Conservation (phyloP, 2,113 vertebrate genomes). For the Rhineura floridana region DNA sequence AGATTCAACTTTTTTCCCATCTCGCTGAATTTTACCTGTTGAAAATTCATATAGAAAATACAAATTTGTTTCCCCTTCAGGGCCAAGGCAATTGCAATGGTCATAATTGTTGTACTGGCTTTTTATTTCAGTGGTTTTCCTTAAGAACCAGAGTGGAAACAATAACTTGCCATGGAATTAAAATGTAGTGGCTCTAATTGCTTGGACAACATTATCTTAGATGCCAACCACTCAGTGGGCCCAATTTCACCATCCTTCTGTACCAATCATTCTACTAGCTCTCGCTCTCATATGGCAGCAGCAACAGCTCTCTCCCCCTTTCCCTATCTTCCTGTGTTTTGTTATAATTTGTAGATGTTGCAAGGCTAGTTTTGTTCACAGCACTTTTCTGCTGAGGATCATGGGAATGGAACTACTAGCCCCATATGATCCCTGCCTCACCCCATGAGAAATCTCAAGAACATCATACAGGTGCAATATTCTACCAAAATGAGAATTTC, state of each 20-base stretch:
- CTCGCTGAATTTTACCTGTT: constrained; percentile 92
- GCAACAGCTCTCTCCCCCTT: no score
- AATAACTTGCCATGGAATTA: background rate
- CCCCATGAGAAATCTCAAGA: no score
- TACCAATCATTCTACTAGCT: background rate
- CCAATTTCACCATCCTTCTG: background rate
- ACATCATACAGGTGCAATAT: no score
- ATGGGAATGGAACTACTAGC: no score
- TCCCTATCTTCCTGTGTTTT: no score
- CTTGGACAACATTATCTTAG: background rate
- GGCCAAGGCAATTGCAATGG: background rate
- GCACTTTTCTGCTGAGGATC: no score
- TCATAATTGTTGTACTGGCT: background rate
- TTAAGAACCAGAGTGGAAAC: background rate
- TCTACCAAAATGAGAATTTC: no score
- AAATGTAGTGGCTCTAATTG: background rate
- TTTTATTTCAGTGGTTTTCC: background rate
- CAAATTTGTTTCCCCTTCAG: background rate
- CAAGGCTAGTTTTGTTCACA: no score
- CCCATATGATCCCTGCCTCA: no score
- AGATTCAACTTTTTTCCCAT: constrained; percentile 91
- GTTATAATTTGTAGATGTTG: no score
- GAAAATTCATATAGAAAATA: background rate
- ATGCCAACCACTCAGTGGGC: background rate
- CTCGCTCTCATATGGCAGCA: no score